Evolutionary conservation across 2,113 vertebrate species (phyloP).

Genomic region (Halichoerus grypus): DNA sequence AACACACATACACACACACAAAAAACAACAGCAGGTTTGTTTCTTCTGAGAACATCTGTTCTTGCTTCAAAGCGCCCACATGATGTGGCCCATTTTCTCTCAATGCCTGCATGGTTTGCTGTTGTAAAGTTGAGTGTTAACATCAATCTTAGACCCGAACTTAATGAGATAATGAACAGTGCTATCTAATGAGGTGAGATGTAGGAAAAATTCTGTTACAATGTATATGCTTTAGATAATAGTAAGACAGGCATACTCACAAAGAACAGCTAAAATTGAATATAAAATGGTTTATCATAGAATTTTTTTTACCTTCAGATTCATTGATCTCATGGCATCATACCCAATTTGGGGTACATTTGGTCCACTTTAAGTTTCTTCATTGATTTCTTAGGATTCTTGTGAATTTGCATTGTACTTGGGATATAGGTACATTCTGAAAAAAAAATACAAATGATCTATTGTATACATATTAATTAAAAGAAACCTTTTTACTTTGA

Average conservation of each 20-base stretch:
- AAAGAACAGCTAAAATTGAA: background rate
- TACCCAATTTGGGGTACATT: background rate
- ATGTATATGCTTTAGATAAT: background rate
- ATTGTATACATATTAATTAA: background rate
- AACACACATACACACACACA: background rate
- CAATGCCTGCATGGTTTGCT: background rate
- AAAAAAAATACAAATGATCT: background rate
- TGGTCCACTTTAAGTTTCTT: background rate
- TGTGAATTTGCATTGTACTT: background rate
- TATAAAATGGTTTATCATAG: background rate
- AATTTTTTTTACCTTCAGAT: background rate
- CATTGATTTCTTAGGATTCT: background rate
- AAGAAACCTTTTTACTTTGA: background rate
- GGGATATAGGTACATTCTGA: background rate
- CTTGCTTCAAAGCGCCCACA: background rate
- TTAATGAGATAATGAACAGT: background rate
- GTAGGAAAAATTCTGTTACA: background rate
- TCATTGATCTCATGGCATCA: background rate
- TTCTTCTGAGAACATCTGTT: conserved; percentile 64
- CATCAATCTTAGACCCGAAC: background rate
- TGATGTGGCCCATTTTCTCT: background rate
- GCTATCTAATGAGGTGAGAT: background rate
- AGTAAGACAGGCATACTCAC: background rate
- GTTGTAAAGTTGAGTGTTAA: background rate
- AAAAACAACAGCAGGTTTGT: conserved; percentile 37